Percentiles rank a stretch among this genome's conserved stretches.
phyloP scores from a whole-genome alignment of 2,113 vertebrate species.

The Myocastor coypus region DNA sequence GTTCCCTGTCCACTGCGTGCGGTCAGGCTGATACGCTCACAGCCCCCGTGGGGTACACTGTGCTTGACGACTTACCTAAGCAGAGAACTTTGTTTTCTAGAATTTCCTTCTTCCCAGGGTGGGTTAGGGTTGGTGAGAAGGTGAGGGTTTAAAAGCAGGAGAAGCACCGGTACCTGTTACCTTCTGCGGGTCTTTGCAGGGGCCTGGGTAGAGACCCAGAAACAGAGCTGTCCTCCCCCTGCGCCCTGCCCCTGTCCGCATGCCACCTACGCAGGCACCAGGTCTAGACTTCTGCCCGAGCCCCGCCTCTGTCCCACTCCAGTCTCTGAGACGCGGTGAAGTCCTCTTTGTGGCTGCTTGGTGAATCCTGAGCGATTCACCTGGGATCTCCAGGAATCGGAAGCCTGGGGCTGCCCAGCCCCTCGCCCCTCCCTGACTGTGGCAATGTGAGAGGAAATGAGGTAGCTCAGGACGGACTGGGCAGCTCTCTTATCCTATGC shows the following conservation, averaged over 20 bases:
- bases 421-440: not conserved
- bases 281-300: accelerated
- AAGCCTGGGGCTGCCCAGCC: not conserved
- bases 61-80: not conserved
- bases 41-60: not conserved
- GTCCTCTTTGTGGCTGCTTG: not conserved
- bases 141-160: not conserved
- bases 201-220: not conserved
- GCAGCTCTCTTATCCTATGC: not conserved
- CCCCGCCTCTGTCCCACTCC: accelerated
- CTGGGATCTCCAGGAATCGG: not conserved
- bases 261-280: not conserved
- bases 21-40: not conserved
- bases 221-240: not conserved
- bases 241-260: no score
- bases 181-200: not conserved
- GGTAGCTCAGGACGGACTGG: not conserved
- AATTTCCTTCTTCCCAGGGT: not conserved
- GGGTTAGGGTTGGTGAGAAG: not conserved
- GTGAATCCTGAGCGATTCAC: not conserved
- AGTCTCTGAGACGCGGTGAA: not conserved
- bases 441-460: not conserved
- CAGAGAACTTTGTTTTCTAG: not conserved
- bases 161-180: not conserved
- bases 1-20: not conserved